phyloP scores from a whole-genome alignment of 92 coral and sea anemone species.

The Palythoa caribaeorum region DNA sequence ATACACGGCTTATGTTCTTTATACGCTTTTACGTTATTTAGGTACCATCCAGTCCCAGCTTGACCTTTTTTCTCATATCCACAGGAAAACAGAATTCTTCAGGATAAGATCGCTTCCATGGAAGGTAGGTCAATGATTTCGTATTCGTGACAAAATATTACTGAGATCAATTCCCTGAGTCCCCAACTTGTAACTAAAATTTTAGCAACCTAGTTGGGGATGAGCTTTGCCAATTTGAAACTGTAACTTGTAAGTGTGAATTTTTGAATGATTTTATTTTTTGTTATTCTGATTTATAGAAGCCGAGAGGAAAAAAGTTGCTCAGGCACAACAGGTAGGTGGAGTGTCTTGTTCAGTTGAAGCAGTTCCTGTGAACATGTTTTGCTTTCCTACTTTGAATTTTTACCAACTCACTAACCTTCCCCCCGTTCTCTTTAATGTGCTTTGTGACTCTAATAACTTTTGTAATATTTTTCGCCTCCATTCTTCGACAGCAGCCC shows the following conservation, averaged over 20 bases:
- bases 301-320: constrained; percentile 9
- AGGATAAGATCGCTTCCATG: not conserved
- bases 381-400: no score
- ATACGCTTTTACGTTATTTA: no score
- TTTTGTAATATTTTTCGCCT: no score
- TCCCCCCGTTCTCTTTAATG: no score
- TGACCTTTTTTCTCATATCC: not conserved
- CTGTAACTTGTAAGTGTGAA: not conserved
- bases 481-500: no score
- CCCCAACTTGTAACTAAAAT: no score
- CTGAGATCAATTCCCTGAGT: not conserved
- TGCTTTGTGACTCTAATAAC: no score
- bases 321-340: constrained; percentile 16
- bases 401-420: no score
- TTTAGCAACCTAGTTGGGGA: no score
- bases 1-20: no score
- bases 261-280: not conserved
- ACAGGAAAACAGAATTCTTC: constrained; percentile 24
- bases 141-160: not conserved
- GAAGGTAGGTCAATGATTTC: not conserved
- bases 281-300: not conserved
- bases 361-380: no score
- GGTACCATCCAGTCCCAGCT: not conserved
- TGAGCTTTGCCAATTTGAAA: no score
- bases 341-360: not conserved